Evolutionary conservation across 2,797 vertebrate species (phyloP).

Genomic region (Peromyscus melanophrys): DNA sequence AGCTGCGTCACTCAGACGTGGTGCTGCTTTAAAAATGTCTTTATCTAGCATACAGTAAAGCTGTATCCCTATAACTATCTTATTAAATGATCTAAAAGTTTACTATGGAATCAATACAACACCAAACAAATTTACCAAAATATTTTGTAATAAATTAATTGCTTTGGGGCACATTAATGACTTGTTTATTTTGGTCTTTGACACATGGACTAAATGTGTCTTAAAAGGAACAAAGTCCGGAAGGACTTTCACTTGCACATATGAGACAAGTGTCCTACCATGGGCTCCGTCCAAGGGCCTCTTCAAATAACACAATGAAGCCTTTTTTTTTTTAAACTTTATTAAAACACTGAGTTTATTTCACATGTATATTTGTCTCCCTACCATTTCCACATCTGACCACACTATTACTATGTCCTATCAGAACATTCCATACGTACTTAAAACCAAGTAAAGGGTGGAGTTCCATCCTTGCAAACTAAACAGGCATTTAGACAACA

Average conservation of each 20-base stretch:
- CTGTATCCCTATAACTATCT: not conserved
- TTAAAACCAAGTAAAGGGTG: no score
- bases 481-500: no score
- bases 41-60: not conserved
- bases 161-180: slow-evolving; percentile 15
- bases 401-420: no score
- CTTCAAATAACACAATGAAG: slow-evolving; percentile 5
- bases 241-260: not conserved
- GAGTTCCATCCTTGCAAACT: no score
- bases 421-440: no score
- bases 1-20: not conserved
- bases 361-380: no score
- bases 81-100: slow-evolving; percentile 28
- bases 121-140: not conserved
- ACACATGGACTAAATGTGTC: not conserved
- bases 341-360: not conserved
- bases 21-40: not conserved
- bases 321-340: no score
- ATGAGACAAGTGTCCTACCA: not conserved
- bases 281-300: not conserved
- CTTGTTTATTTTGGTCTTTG: slow-evolving; percentile 25
- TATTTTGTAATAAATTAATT: slow-evolving; percentile 26
- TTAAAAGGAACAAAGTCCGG: not conserved
- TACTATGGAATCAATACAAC: not conserved
- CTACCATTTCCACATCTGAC: no score